Percentiles rank a stretch among this genome's conserved stretches.
phyloP scores from a whole-genome alignment of 2,797 vertebrate species.

The Danio albolineatus region DNA sequence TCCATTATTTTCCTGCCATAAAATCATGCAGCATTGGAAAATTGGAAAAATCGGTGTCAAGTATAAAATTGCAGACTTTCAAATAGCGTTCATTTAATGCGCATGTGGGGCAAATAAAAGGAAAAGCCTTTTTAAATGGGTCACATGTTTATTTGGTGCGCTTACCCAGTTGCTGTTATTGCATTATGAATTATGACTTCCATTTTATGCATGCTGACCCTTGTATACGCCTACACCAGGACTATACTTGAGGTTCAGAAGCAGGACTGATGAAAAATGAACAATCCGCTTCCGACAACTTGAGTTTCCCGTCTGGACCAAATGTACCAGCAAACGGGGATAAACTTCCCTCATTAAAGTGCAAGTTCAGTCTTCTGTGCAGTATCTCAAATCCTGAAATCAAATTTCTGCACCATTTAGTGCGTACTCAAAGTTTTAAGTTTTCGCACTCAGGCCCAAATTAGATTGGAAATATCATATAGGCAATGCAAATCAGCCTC shows the following conservation, averaged over 20 bases:
- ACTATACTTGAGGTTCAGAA: conserved; percentile 31
- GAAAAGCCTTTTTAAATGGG: conserved; percentile 20
- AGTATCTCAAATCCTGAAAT: conserved; percentile 13
- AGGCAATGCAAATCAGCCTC: conserved; percentile 21
- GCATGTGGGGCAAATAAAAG: conserved; percentile 16
- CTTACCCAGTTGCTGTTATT: conserved; percentile 8
- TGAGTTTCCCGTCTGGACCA: conserved; percentile 27
- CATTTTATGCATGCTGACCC: conserved; percentile 31
- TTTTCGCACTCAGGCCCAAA: conserved; percentile 9
- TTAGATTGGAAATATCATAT: conserved; percentile 5
- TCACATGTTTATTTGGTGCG: conserved; percentile 17
- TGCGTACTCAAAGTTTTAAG: neutral
- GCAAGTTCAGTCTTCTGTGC: conserved; percentile 19
- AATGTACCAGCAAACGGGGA: conserved; percentile 41
- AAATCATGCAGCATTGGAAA: conserved; percentile 25
- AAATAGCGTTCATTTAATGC: neutral
- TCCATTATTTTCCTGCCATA: conserved; percentile 48
- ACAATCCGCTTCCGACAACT: conserved; percentile 29
- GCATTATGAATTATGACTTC: conserved; percentile 31
- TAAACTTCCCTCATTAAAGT: conserved; percentile 31
- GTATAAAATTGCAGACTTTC: conserved; percentile 32
- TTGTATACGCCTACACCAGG: conserved; percentile 11
- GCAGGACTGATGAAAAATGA: conserved; percentile 40
- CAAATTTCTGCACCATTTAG: conserved; percentile 16
- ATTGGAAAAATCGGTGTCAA: conserved; percentile 29